phyloP scores from a whole-genome alignment of 2,888 invertebrate species.

The Trileptium ribeirensis region DNA sequence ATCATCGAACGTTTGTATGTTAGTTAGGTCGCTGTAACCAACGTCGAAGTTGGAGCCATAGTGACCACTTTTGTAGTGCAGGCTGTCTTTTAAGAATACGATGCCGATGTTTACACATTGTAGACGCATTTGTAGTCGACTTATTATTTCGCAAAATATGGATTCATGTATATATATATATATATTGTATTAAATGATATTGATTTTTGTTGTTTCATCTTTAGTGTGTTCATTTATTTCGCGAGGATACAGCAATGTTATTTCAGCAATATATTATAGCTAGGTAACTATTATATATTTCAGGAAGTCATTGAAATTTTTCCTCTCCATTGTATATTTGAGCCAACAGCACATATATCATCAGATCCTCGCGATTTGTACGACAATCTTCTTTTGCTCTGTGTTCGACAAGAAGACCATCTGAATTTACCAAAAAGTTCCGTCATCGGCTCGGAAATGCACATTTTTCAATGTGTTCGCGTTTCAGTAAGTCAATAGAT shows the following conservation, averaged over 20 bases:
- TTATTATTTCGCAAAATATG: no score
- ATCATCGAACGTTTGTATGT: no score
- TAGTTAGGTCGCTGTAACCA: no score
- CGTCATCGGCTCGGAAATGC: conserved; percentile 68
- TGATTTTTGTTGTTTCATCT: no score
- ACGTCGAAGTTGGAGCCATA: no score
- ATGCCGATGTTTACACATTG: no score
- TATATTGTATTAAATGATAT: no score
- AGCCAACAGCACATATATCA: conserved; percentile 70
- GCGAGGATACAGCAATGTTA: neutral
- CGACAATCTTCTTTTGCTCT: conserved; percentile 95
- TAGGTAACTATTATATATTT: conserved; percentile 37
- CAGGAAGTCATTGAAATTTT: conserved; percentile 94
- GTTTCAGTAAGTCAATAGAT: conserved; percentile 57
- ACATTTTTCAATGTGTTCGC: conserved; percentile 81
- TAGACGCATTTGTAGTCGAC: no score
- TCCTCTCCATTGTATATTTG: conserved; percentile 80
- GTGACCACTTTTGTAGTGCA: no score
- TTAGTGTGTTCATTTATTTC: no score
- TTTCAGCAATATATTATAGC: neutral
- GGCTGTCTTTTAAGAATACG: no score
- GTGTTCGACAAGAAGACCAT: conserved; percentile 66
- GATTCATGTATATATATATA: no score
- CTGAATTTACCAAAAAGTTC: conserved; percentile 43
- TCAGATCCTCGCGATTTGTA: conserved; percentile 71